These are phyloP conservation scores for Schrankia costaestrigalis DNA, from an alignment of 2,888 invertebrate genomes.

Conservation along the genomic window DNA sequence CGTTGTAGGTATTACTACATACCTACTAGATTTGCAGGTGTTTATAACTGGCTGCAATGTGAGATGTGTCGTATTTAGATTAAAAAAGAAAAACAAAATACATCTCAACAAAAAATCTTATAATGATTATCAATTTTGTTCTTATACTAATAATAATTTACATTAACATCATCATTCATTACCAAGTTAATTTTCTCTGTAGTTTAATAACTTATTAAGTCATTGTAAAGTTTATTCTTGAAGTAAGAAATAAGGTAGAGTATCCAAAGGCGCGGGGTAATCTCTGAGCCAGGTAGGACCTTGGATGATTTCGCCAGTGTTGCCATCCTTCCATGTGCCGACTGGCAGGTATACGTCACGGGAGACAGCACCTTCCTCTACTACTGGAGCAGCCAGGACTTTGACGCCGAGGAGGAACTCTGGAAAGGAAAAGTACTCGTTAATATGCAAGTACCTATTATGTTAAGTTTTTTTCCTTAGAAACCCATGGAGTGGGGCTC, in stretches of 20 bases:
- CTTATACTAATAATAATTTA: conserved; percentile 8
- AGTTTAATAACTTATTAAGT: no score
- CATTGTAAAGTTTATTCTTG: conserved; percentile 31
- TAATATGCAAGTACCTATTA: background rate
- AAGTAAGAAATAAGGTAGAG: conserved; percentile 82
- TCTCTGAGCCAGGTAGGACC: conserved; percentile 80
- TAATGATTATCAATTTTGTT: background rate
- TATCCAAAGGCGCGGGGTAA: conserved; percentile 83
- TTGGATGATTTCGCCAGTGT: conserved; percentile 44
- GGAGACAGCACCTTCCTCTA: conserved; percentile 77
- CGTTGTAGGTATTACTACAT: no score
- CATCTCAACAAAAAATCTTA: background rate
- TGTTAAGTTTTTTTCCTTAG: no score
- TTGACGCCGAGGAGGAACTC: conserved; percentile 87
- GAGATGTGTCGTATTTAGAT: no score
- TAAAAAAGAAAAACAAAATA: no score
- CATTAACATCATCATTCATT: no score
- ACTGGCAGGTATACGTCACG: conserved; percentile 86
- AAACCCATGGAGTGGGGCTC: no score
- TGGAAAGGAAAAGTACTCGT: conserved; percentile 44
- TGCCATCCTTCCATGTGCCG: conserved; percentile 84
- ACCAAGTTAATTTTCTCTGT: no score
- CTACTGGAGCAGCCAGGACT: conserved; percentile 86
- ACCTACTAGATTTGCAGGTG: no score
- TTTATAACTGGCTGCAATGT: no score